Percentiles rank a stretch among this genome's conserved stretches.
Evolutionary conservation across 1,140 invertebrate species (phyloP).

Genomic region (Akabosia matsudoensis): DNA sequence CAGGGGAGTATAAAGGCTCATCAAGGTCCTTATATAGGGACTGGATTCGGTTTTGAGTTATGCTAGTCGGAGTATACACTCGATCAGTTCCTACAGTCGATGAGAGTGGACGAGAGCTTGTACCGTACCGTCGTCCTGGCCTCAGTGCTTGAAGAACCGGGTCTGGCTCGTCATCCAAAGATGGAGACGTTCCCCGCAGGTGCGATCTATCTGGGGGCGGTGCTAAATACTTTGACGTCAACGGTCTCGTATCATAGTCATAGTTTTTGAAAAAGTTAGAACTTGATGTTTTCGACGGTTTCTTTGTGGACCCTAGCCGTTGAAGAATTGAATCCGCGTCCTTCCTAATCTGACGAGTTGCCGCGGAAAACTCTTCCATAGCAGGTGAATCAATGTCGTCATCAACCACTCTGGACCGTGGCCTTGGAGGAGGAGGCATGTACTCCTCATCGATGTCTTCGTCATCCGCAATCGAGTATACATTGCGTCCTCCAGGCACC

Average conservation of each 20-base stretch:
- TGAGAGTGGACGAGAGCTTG: background rate
- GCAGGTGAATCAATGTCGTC: slow-evolving; percentile 37
- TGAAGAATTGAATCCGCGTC: slow-evolving; percentile 34
- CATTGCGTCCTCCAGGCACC: slow-evolving; percentile 19
- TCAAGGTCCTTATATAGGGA: slow-evolving; percentile 13
- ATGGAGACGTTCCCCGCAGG: background rate
- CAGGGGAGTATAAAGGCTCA: background rate
- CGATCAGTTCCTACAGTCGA: background rate
- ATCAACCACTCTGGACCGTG: slow-evolving; percentile 16
- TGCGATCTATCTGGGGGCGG: slow-evolving; percentile 3
- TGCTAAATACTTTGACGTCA: slow-evolving; percentile 9
- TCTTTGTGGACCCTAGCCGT: background rate
- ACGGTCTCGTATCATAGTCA: slow-evolving; percentile 25
- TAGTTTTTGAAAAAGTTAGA: slow-evolving; percentile 33
- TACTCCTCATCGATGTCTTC: slow-evolving; percentile 32
- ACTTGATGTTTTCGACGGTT: background rate
- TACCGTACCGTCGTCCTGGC: slow-evolving; percentile 15
- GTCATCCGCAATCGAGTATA: slow-evolving; percentile 32
- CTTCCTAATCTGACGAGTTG: slow-evolving; percentile 38
- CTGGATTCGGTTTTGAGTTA: background rate
- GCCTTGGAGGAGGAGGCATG: slow-evolving; percentile 9
- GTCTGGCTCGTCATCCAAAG: slow-evolving; percentile 23
- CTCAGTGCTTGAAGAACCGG: slow-evolving; percentile 1
- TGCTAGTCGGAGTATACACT: background rate
- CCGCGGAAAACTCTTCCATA: slow-evolving; percentile 34